A percentile compares a stretch with the other conserved stretches of the same genome.
Conservation (phyloP, 2,797 vertebrate genomes). For the Epinephelus coioides region DNA sequence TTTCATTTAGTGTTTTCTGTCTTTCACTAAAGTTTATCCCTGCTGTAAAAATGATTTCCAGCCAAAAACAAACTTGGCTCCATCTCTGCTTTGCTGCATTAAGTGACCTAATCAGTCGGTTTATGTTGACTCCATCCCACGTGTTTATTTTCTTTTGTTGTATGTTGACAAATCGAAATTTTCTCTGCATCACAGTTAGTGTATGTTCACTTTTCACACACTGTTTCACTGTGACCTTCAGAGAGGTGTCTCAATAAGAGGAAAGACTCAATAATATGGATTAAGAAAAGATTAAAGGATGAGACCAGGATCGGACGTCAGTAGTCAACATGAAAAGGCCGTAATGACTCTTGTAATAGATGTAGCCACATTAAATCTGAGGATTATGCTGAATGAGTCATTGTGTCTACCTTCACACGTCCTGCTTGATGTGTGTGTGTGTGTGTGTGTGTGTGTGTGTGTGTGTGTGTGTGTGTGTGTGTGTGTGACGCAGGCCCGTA, state of each 20-base stretch:
- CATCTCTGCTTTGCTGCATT: neutral
- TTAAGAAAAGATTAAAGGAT: slow-evolving; percentile 59
- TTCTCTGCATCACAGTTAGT: neutral
- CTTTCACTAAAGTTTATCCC: neutral
- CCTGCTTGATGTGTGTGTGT: slow-evolving; percentile 11
- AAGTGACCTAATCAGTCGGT: slow-evolving; percentile 21
- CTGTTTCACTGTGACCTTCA: slow-evolving; percentile 17
- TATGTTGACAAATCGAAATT: slow-evolving; percentile 21
- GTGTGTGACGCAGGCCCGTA: slow-evolving; percentile 88
- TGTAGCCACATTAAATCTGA: slow-evolving; percentile 49
- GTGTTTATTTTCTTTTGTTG: neutral
- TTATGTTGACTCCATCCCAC: slow-evolving; percentile 8
- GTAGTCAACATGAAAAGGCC: slow-evolving; percentile 46
- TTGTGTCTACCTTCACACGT: slow-evolving; percentile 41
- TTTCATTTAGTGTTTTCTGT: neutral
- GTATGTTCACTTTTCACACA: slow-evolving; percentile 41
- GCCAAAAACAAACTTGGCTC: slow-evolving; percentile 6
- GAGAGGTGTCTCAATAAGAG: slow-evolving; percentile 8
- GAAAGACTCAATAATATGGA: slow-evolving; percentile 42
- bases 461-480: slow-evolving; percentile 31
- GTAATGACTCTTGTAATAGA: slow-evolving; percentile 51
- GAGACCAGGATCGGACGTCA: slow-evolving; percentile 38
- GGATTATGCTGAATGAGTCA: slow-evolving; percentile 57
- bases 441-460: slow-evolving; percentile 38
- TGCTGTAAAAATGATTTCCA: neutral